Percentiles rank a stretch among this genome's conserved stretches.
These are phyloP conservation scores for Bettongia penicillata DNA, from an alignment of 2,113 vertebrate genomes.

Conservation along the genomic window DNA sequence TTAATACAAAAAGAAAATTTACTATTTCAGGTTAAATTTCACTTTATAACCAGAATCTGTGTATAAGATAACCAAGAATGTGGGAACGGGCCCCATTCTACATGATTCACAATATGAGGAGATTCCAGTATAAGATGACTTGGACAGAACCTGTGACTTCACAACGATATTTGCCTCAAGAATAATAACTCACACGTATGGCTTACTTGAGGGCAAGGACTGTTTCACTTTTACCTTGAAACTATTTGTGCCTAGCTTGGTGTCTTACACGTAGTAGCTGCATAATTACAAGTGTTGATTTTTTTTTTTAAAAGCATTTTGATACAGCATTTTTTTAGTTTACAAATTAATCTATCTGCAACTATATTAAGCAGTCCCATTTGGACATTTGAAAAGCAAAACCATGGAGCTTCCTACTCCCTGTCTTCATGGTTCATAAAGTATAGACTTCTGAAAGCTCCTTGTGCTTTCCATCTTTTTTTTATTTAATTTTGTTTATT, in stretches of 20 bases:
- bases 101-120: not conserved
- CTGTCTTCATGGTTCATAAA: too few relatives aligned
- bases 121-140: constrained; percentile 45
- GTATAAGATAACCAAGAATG: constrained; percentile 35
- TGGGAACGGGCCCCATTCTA: not conserved
- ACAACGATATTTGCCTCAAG: not conserved
- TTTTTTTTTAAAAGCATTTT: too few relatives aligned
- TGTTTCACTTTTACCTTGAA: not conserved
- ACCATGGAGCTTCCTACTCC: not conserved
- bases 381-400: not conserved
- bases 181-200: not conserved
- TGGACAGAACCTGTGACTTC: constrained; percentile 35
- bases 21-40: constrained; percentile 8
- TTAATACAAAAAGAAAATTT: constrained; percentile 24
- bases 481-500: too few relatives aligned
- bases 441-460: not conserved
- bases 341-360: too few relatives aligned
- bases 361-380: not conserved
- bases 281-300: too few relatives aligned
- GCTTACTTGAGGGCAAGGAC: not conserved
- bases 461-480: not conserved
- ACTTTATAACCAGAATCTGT: constrained; percentile 31
- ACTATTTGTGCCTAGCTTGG: not conserved
- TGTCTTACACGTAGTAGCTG: not conserved
- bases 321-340: too few relatives aligned